Base-by-base conservation (phyloP, 2,797 vertebrate genomes). In the Adrianichthys oophorus region DNA sequence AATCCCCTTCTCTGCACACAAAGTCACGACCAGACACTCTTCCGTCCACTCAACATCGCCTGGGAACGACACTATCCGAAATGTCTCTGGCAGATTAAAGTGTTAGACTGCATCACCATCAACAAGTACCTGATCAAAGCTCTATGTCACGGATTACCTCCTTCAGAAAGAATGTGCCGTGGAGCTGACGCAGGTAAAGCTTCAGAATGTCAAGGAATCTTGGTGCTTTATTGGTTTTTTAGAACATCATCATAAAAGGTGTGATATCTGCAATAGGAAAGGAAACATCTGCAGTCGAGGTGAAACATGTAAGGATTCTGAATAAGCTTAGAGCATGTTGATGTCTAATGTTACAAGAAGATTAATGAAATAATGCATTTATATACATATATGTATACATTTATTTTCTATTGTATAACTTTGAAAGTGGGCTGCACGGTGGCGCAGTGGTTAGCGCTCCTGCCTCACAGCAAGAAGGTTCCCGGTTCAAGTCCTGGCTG, bases 121-220 rank as follows among this genome's bases (percentile, higher is more conserved):
- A 86, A 89, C 85, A 90, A 77, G 85, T 84, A 74, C 87, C 85
- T 90, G 88, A 87, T 90, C 82, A 72, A 78, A 86, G 64, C 85
- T 64, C 69, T 42, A 63, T 81, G 85, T 87, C 83, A 78, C 72
- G 84, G 89, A 90, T 90, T 90, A 90, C 79, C 76, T 70, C 57
- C 62, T 71, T 61, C 68, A 78, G 76, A 85, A 82, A 86, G 68
- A 69, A 83, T 78, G 72, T 66, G 77, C 45, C 62, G 29, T 51
- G 47, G 51, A 78, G 85, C 73, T 85, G 84, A 78, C 80, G 79
- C 55, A 83, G 70, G 78, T 78, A 87, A 85, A 82, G 82, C 83
- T 76, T 69, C 65, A 62, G 84, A 88, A 85, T 85, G 85, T 83
- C 85, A 88, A 80, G 79, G 78, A 84, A 78, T 77, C 76, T 70